Evolutionary conservation across 2,113 vertebrate species (phyloP), one percentile per base, ranked within the genome.

Genomic region (Haemorhous mexicanus): DNA sequence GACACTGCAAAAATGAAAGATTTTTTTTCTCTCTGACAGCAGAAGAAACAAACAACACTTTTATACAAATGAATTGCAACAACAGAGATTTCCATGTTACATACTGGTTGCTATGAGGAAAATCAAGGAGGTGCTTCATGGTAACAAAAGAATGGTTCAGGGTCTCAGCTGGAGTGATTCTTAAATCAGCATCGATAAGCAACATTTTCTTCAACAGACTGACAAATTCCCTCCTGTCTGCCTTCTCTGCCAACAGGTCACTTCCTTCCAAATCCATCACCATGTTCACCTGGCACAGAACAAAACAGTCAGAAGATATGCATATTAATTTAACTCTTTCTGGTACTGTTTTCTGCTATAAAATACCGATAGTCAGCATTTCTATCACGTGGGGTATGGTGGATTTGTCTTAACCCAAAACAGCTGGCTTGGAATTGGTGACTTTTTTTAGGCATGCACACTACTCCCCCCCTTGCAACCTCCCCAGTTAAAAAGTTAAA

Each of bases 251-350:
- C 97, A 99, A 97, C 97, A 99, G 98, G 97, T 99, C 99, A 98
- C 98, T 98, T 98, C 99, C 99, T 98, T 99, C 99, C 97, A 99
- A 98, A 98, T 99, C 99, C 99, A 99, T 98, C 98, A 99, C 98
- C 97, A 99, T 98, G 98, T 99, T 99, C 98, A 99, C 99, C 99
- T 99, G 94, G 13, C n/a, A 84, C 75, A 12, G 9, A 84, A 96
- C 77, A 77, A 64, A 90, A 87, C 46, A 93, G 75, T 63, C 82
- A 89, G 39, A 83, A 95, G 46, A 43, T 3, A 59, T 0, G 1
- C 4, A 9, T 4, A 7, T 28, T 47, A 30, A 8, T 50, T 80
- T 49, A 66, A 6, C 23, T 66, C 16, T 17, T 58, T 33, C 84
- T 63, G 17, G 35, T 76, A 69, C 7, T 63, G 64, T n/a, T 90